Evolutionary conservation across 2,113 vertebrate genomes (phyloP), one percentile per base, ranked within the genome.

Genomic region (Alexandromys fortis): DNA sequence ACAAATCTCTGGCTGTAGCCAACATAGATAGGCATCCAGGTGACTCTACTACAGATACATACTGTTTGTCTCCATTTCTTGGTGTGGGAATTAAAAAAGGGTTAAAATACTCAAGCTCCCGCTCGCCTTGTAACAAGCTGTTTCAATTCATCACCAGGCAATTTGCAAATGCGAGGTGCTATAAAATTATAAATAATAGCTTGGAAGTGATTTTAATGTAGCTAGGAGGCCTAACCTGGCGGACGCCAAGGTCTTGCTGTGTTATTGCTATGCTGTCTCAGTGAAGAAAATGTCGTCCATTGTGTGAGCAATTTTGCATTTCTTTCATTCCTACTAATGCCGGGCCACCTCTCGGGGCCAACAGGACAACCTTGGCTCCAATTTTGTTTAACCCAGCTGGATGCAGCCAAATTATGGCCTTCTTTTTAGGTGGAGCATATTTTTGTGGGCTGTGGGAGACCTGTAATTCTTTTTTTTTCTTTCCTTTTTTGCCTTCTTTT

Each of bases 341-440:
- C 73, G 95, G 78, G 95, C 86, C 92, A 92, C 92, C 92, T 95
- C 94, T 96, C 89, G 52, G 97, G 96, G 96, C 97, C 96, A 96
- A 30, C 90, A 77, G 92, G 52, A 77, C 94, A 95, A 89, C 67
- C 89, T 91, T 96, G 95, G 96, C 96, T 97, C 94, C 52, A 6
- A 76, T 96, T 97, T 89, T 96, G 68, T 96, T 97, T 92, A 96
- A 96, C 95, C 96, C 98, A 77, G 98, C 96, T 97, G 98, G 97
- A 89, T 83, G 75, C 88, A 92, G 95, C 65, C 90, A 97, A 98
- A 98, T 98, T 98, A 98, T 45, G 97, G 98, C 92, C 97, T 97
- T 96, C 97, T 94, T 96, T 96, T 96, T 95, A 97, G 97, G 97
- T 97, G 96, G 96, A 97, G 97, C 96, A 92, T 97, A 94, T 94